phyloP scores from a whole-genome alignment of 2,113 vertebrate genomes.

The Lynx canadensis region DNA sequence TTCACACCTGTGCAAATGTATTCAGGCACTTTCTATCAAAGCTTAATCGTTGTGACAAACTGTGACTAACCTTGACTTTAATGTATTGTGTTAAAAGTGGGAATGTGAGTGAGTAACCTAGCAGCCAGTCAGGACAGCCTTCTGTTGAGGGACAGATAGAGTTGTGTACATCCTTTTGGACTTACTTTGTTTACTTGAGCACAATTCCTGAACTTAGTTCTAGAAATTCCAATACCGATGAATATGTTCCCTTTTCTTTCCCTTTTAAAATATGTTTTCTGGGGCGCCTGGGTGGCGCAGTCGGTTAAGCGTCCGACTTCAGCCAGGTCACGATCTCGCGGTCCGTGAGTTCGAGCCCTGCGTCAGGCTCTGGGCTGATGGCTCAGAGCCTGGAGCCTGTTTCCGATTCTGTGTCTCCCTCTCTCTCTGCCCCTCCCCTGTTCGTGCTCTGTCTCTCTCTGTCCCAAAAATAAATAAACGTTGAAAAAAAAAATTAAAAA shows the following conservation, averaged over 20 bases:
- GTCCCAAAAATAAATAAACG: too few relatives aligned
- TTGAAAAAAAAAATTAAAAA: too few relatives aligned
- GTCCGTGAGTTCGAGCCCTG: too few relatives aligned
- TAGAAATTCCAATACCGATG: not conserved
- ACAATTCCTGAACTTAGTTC: not conserved
- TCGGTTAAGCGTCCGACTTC: too few relatives aligned
- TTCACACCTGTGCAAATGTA: not conserved
- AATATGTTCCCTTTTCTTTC: not conserved
- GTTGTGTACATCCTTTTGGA: not conserved
- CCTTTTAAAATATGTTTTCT: slow-evolving; percentile 48
- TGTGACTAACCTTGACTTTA: not conserved
- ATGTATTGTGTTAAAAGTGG: not conserved
- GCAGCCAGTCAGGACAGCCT: not conserved
- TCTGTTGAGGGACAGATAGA: not conserved
- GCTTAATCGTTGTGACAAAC: not conserved
- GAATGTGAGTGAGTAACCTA: not conserved
- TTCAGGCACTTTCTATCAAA: not conserved
- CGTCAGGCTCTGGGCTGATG: too few relatives aligned
- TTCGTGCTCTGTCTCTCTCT: too few relatives aligned
- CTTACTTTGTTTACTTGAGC: not conserved
- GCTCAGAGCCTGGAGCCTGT: too few relatives aligned
- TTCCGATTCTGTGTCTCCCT: too few relatives aligned
- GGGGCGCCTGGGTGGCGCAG: too few relatives aligned
- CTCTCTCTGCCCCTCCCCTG: too few relatives aligned
- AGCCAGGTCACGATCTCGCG: too few relatives aligned